Base-by-base conservation (phyloP, 2,113 vertebrate species). In the Indri indri region DNA sequence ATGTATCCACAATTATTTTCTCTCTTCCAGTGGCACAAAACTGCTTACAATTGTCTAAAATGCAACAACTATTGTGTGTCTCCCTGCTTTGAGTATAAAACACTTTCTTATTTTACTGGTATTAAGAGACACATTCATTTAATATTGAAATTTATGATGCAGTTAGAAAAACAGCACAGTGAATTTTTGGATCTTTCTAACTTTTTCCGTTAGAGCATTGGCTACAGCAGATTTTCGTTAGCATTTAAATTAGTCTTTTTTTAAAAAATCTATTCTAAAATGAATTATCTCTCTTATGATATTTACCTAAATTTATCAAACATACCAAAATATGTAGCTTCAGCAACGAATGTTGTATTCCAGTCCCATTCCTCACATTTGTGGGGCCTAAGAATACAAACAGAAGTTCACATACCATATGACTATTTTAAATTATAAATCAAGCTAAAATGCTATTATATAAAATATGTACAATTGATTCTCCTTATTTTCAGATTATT, bases 251-350 rank as follows among this genome's bases (percentile, higher is more conserved):
- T 61, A 74, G 73, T 71, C 42, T 87, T 45, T 59, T 92, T 84
- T 54, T 52, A 70, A 37, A 79, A 94, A 57, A 42, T 47, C 68
- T 94, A 79, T 94, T 94, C 68, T 52, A 84, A 97, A 97, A 95
- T 94, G 81, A 94, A 76, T 90, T 80, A 50, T 95, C 50, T 95
- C 50, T 90, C 57, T 95, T 92, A 80, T 76, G 79, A 92, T 94
- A 94, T 97, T 96, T 88, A 94, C 74, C 77, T 88, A 81, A 90
- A 94, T 84, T 95, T 94, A 90, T 97, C 70, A 92, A 97, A 90
- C 68, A 92, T 54, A 87, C 61, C 47, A 97, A 96, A 97, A 97
- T 95, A 94, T 92, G 90, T 88, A 89, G 79, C 79, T 93, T 79
- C n/a, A 74, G 80, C 88, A 83, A 68, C 93, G 90, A 90, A 95